Evolutionary conservation across 2,888 invertebrate genomes (phyloP), one percentile per base, ranked within the genome.

Genomic region (Trachelus iudaicus): DNA sequence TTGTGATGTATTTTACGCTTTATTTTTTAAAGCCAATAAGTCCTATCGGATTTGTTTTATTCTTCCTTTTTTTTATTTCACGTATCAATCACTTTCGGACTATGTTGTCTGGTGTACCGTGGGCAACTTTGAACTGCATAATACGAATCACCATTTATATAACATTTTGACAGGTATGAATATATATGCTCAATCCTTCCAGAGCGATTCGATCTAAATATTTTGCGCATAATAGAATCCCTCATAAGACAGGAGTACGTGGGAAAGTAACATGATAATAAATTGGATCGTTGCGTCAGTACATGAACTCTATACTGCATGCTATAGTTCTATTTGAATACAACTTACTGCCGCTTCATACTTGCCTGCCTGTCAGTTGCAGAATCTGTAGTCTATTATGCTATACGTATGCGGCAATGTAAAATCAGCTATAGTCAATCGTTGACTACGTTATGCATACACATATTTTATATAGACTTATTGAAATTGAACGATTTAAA

Each of bases 191-290:
- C 73, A 73, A 23, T 31, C 73, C 73, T 71, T 40, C 37, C 30
- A n/a, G 33, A 73, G 68, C 73, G 76, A 77, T 34, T 40, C 80
- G 79, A 82, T 82, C 81, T 82, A 80, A 82, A 81, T 82, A 81
- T 81, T 81, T 81, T 81, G 81, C 79, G 80, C 82, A 81, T 82
- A 82, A 82, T 80, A 79, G 81, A 82, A 79, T 77, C 69, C 76
- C 77, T 75, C 79, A 80, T 82, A 82, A 80, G 77, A 73, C 76
- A 69, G 33, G 69, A 34, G 75, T 33, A 34, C 12, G 71, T n/a
- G 71, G 31, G 6, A 71, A 23, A 71, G 71, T 71, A 71, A 71
- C 71, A 34, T 34, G 71, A 71, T 71, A 71, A 71, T 71, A 71
- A 71, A 71, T 71, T 15, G 71, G 13, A 13, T 13, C 33, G 71